Evolutionary conservation across 2,888 invertebrate genomes (phyloP), one percentile per base, ranked within the genome.

Genomic region (Nowickia ferox): DNA sequence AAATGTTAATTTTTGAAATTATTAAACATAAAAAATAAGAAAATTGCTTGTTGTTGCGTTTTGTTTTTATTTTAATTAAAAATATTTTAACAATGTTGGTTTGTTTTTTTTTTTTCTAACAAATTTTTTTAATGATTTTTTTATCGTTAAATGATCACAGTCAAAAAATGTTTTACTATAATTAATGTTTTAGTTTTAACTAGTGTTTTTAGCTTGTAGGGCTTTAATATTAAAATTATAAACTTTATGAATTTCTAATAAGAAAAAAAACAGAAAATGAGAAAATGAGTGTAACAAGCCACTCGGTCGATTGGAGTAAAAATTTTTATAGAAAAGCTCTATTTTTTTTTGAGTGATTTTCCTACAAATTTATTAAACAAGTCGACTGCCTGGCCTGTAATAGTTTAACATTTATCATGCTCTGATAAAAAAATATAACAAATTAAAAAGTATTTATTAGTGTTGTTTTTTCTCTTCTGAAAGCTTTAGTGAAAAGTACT

Each of bases 111-210:
- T 42, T 72, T 79, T 63, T 82, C 44, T 87, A 83, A 85, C 81
- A 75, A 86, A 66, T 83, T 77, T 88, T 61, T 53, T 78, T 82
- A 19, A 71, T 42, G 46, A 19, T 66, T 48, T 87, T 88, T 87
- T 78, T 88, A 88, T 88, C 87, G 87, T 89, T 88, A 91, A 88
- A 88, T 89, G 89, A 90, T 91, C 90, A 91, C 90, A 91, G 90
- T 90, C 89, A 88, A 89, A 89, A 89, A 91, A 88, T 87, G 55
- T 81, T 87, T 87, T 44, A 57, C 76, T 86, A 48, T 81, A 71
- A 59, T 83, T 72, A 68, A 77, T 66, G n/a, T 79, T 69, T 4
- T 80, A 40, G n/a, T 72, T 55, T 46, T 55, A 44, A 61, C 46
- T 72, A 44, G 46, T 44, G 17, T 51, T 74, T 44, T 44, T 53